Evolutionary conservation across 2,797 vertebrate genomes (phyloP).

Genomic region (Intellagama lesueurii): DNA sequence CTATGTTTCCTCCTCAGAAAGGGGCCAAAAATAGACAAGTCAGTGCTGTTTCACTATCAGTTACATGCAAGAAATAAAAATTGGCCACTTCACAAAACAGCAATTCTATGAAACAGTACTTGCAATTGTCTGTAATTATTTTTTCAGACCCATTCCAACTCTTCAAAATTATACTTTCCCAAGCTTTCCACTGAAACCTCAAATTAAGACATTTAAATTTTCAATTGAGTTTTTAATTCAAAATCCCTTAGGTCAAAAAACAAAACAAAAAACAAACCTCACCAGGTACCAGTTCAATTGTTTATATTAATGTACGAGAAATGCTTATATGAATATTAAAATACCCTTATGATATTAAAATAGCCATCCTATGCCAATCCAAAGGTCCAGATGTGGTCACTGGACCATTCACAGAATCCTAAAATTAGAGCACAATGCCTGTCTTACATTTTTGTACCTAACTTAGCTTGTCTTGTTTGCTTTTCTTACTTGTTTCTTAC

Average conservation of each 20-base stretch:
- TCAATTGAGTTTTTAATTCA: neutral
- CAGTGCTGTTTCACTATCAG: slow-evolving; percentile 17
- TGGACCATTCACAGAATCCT: neutral
- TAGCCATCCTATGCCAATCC: neutral
- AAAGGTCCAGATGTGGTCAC: neutral
- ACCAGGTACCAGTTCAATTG: neutral
- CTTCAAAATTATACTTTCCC: neutral
- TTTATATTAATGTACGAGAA: neutral
- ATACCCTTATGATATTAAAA: too few species aligned
- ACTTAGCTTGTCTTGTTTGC: neutral
- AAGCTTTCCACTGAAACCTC: neutral
- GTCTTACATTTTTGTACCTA: neutral
- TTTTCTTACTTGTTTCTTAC: too few species aligned
- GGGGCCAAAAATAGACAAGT: slow-evolving; percentile 49
- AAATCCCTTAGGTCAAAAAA: neutral
- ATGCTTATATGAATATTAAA: neutral
- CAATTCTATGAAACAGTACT: slow-evolving; percentile 45
- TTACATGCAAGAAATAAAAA: slow-evolving; percentile 54
- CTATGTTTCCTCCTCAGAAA: slow-evolving; percentile 54
- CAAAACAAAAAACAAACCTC: too few species aligned
- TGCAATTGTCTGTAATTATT: slow-evolving; percentile 50
- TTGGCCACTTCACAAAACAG: slow-evolving; percentile 44
- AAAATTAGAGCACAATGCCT: neutral
- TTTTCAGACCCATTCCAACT: slow-evolving; percentile 43
- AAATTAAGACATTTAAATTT: neutral